These are phyloP conservation scores for Axea sp. DNA, from an alignment of 2,888 invertebrate genomes.

Conservation along the genomic window DNA sequence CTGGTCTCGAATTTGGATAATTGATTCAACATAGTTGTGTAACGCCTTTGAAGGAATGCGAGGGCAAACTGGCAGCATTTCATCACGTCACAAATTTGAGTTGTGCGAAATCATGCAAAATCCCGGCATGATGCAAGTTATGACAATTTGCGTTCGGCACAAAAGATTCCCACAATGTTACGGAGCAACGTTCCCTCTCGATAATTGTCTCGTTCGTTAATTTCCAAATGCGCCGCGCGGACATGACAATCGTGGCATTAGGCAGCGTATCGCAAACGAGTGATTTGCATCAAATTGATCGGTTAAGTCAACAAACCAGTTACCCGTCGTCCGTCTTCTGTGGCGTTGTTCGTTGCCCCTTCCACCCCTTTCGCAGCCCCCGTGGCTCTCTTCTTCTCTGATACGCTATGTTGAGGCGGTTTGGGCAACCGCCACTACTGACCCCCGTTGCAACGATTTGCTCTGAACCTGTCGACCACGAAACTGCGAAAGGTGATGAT, in stretches of 20 bases:
- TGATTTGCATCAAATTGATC: constrained; percentile 79
- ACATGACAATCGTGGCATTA: constrained; percentile 66
- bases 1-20: neutral
- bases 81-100: constrained; percentile 33
- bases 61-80: constrained; percentile 24
- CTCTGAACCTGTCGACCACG: constrained; percentile 76
- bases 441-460: constrained; percentile 74
- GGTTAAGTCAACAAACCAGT: constrained; percentile 74
- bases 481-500: constrained; percentile 78
- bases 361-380: constrained; percentile 46
- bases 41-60: constrained; percentile 10
- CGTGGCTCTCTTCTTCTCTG: constrained; percentile 50
- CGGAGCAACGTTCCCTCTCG: constrained; percentile 65
- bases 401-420: constrained; percentile 65
- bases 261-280: constrained; percentile 75
- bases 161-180: constrained; percentile 70
- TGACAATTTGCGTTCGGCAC: constrained; percentile 58
- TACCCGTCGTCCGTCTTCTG: constrained; percentile 64
- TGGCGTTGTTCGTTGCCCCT: constrained; percentile 30
- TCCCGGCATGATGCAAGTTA: constrained; percentile 54
- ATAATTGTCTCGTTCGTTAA: constrained; percentile 77
- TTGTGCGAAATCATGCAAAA: constrained; percentile 47
- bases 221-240: constrained; percentile 73
- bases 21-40: neutral
- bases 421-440: constrained; percentile 72